Evolutionary conservation across 2,797 vertebrate genomes (phyloP).

Genomic region (Prionace glauca): DNA sequence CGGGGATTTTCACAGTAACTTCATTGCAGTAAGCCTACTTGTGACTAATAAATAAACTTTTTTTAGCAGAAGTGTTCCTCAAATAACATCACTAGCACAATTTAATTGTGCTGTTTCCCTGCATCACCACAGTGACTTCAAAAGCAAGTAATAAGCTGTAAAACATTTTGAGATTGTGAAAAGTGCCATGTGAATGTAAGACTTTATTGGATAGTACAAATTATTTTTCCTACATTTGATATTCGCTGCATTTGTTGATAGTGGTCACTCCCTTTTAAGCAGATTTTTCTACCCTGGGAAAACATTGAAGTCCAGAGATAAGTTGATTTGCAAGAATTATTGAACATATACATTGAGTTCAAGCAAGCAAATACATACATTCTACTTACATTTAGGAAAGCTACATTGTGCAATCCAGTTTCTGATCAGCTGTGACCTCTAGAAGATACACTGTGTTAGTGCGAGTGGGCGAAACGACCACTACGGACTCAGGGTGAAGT

Average conservation of each 20-base stretch:
- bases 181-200: background rate
- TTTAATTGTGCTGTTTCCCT: background rate
- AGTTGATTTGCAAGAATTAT: background rate
- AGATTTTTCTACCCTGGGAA: background rate
- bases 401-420: background rate
- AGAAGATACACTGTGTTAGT: background rate
- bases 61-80: background rate
- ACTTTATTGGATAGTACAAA: background rate
- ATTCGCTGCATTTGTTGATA: background rate
- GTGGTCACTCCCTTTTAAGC: background rate
- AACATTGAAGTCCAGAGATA: background rate
- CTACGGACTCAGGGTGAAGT: too few relatives aligned
- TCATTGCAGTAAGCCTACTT: too few relatives aligned
- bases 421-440: background rate
- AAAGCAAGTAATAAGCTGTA: background rate
- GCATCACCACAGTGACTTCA: background rate
- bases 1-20: too few relatives aligned
- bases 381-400: background rate
- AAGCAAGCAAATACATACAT: background rate
- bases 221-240: background rate
- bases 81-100: background rate
- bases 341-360: background rate
- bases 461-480: too few relatives aligned
- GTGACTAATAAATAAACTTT: too few relatives aligned
- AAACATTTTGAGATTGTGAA: background rate